A percentile compares a stretch with the other conserved stretches of the same genome.
phyloP scores from a whole-genome alignment of 1,140 invertebrate species.

The Plodia interpunctella region DNA sequence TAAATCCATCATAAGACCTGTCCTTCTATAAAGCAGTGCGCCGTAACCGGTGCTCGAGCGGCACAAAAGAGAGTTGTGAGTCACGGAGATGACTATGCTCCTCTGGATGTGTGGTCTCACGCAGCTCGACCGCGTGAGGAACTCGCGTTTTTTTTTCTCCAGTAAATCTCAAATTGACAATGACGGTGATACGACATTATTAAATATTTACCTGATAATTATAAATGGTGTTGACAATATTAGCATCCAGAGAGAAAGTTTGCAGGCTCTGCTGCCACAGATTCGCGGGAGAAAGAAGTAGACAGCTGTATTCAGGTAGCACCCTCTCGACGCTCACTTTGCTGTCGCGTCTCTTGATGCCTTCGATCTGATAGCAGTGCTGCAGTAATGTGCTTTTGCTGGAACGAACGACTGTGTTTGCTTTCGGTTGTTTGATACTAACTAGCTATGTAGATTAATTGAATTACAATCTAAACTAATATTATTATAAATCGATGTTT shows the following conservation, averaged over 20 bases:
- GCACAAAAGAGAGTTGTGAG: no score
- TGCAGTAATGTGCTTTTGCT: constrained; percentile 85
- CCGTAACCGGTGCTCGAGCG: no score
- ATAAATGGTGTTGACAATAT: constrained; percentile 88
- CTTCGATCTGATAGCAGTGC: constrained; percentile 92
- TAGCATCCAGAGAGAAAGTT: constrained; percentile 85
- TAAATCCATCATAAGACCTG: no score
- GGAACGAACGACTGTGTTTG: not conserved
- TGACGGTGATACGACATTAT: not conserved
- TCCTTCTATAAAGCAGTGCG: no score
- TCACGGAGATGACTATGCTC: no score
- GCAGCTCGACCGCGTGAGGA: no score
- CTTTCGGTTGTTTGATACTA: no score
- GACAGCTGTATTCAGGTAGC: constrained; percentile 93
- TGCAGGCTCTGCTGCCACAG: constrained; percentile 92
- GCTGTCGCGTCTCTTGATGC: constrained; percentile 80
- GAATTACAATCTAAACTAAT: no score
- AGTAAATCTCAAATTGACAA: not conserved
- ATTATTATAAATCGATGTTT: no score
- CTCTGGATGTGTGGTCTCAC: no score
- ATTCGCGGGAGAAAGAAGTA: constrained; percentile 95
- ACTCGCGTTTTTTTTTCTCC: no score
- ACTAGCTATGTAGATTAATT: no score
- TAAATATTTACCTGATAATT: constrained; percentile 84
- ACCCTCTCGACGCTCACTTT: constrained; percentile 77